A percentile compares a stretch with the other conserved stretches of the same genome.
Conservation (phyloP, 2,113 vertebrate species). For the Trematocara marginatum region DNA sequence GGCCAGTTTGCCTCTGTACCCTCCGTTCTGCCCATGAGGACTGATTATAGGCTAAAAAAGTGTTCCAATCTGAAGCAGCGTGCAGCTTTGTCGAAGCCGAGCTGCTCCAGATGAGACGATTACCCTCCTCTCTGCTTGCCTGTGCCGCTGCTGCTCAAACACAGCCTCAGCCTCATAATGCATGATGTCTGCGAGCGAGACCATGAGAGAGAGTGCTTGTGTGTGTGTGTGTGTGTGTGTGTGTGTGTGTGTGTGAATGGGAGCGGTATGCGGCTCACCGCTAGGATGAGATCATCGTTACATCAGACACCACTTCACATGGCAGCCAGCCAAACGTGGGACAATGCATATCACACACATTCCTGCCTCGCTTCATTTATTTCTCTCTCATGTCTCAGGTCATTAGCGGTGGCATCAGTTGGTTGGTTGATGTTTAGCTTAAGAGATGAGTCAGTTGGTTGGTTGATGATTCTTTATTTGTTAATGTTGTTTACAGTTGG, state of each 20-base stretch:
- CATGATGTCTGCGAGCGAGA: neutral
- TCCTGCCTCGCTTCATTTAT: neutral
- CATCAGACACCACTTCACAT: conserved; percentile 40
- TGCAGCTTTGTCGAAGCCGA: conserved; percentile 32
- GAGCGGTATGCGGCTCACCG: conserved; percentile 9
- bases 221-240: neutral
- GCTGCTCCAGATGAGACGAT: conserved; percentile 13
- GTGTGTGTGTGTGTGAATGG: neutral
- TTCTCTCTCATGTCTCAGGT: neutral
- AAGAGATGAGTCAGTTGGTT: neutral
- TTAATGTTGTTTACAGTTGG: neutral
- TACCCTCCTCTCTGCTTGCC: conserved; percentile 17
- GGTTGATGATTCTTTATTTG: neutral
- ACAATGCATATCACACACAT: conserved; percentile 13
- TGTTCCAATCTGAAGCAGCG: conserved; percentile 1
- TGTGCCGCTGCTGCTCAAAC: conserved; percentile 6
- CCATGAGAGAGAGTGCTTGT: neutral
- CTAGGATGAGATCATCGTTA: conserved; percentile 52
- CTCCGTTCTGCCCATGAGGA: neutral
- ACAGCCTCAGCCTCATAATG: neutral
- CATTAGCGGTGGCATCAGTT: neutral
- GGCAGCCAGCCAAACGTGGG: conserved; percentile 3
- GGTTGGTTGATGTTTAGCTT: neutral
- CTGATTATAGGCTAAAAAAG: neutral
- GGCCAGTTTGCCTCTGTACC: neutral